A percentile compares a stretch with the other conserved stretches of the same genome.
Conservation (phyloP, 2,888 invertebrate genomes). For the Hecatera dysodea region DNA sequence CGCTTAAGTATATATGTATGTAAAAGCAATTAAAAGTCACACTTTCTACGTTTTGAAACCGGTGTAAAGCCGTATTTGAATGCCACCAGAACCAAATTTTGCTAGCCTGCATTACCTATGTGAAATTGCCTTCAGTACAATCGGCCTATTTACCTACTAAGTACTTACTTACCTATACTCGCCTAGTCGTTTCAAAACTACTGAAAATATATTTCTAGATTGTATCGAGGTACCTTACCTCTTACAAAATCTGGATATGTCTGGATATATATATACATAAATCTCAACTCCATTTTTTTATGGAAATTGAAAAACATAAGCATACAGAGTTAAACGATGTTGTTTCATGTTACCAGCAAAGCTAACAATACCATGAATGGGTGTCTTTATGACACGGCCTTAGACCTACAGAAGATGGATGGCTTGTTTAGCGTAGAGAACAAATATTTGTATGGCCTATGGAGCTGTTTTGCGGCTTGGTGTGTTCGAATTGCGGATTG, state of each 20-base stretch:
- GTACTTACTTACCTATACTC: too few species aligned
- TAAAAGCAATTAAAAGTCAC: too few species aligned
- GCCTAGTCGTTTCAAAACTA: too few species aligned
- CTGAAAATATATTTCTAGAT: not conserved
- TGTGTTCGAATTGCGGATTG: not conserved
- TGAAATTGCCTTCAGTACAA: too few species aligned
- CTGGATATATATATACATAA: not conserved
- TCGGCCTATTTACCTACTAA: too few species aligned
- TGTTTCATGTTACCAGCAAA: conserved; percentile 9
- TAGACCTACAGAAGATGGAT: conserved; percentile 22
- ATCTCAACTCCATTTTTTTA: not conserved
- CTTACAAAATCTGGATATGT: too few species aligned
- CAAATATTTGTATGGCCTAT: conserved; percentile 21
- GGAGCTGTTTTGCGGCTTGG: not conserved
- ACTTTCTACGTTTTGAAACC: not conserved
- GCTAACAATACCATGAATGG: conserved; percentile 15
- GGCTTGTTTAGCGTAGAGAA: not conserved
- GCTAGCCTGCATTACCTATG: not conserved
- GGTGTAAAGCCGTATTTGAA: not conserved
- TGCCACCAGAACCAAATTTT: not conserved
- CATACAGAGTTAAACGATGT: not conserved
- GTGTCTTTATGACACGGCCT: conserved; percentile 5
- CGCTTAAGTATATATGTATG: too few species aligned
- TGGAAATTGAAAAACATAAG: not conserved
- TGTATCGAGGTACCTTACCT: too few species aligned